Base-by-base conservation (phyloP, 92 coral and sea anemone species). In the Muricea muricata region DNA sequence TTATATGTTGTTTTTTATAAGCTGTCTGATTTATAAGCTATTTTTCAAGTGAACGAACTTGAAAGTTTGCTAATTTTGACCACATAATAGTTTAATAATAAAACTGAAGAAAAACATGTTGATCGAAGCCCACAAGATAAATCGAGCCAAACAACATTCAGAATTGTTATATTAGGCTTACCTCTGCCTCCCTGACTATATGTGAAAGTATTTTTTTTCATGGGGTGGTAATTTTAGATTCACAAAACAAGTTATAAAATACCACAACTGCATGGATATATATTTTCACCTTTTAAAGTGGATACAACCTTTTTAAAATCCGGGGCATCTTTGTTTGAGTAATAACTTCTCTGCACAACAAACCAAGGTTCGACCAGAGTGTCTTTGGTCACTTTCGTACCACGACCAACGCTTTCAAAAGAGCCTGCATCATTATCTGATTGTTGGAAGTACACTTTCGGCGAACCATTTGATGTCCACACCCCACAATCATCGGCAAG, bases 401-500 rank as follows among this genome's bases (percentile, higher is more conserved):
- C 58, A 52, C 58, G 23, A 52, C 58, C 58, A 52, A 52, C 14
- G 4, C 4, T 52, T 52, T 52, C 58, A 52, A 52, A 52, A 12
- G 23, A 13, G 18, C 18, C 58, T 52, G 7, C 58, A 52, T 52
- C 58, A 52, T 52, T 12, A 13, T 52, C 58, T 12, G 58, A 13
- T 12, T 52, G 58, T 21, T 52, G 14, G 58, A 52, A 52, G 58
- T 52, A 52, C 58, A 52, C 58, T 52, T 52, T 52, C 3, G 58
- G 58, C 18, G 58, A 52, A 52, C 58, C 58, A 3, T 52, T 52
- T 13, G 58, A 52, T 2, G 18, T 13, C 58, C 58, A 52, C 58
- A n/a, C 58, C 58, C 58, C 58, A 52, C 58, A 52, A 52, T 52
- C 58, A 52, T 52, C 58, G 18, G 58, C 58, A 7, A 52, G 58